Base-by-base conservation (phyloP, 2,888 invertebrate genomes). In the Cantharis rustica region DNA sequence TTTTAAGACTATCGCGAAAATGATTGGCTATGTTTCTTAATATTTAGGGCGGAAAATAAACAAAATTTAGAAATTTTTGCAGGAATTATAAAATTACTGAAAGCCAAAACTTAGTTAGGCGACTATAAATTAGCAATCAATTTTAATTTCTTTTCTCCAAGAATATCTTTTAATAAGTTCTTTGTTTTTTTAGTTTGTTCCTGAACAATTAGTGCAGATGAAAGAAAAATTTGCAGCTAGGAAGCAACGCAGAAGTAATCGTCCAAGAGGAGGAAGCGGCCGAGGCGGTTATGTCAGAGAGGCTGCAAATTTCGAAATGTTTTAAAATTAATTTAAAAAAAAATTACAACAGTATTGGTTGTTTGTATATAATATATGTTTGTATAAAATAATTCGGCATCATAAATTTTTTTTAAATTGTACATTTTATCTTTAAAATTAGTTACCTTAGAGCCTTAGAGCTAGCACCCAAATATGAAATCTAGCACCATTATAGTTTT, bases 141-240 rank as follows among this genome's bases (percentile, higher is more conserved):
- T n/a, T n/a, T n/a, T n/a, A n/a, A 3, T 69, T 13, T 23, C 5
- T 15, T n/a, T 70, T 70, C n/a, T n/a, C n/a, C n/a, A n/a, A 16
- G 31, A 27, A 15, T 69, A 16, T 16, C n/a, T 27, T 16, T 13
- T 69, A 20, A 61, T n/a, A 31, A 10, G 0, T 26, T 9, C 2
- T 5, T 23, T 68, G 71, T 10, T n/a, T 47, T 81, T 83, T 23
- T 81, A 96, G 90, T 93, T 93, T 82, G 92, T 97, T 11, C 96
- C 96, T 0, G 90, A 92, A 11, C 94, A 95, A 82, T 87, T 97
- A 62, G 88, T 91, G 27, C 87, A 90, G 16, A 97, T 97, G 97
- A 93, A 95, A 1, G 89, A 92, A 17, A 90, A 96, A 26, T 95
- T 92, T 86, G 90, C 91, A 20, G 91, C 90, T 0, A 93, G 92